Percentiles rank a stretch among this genome's conserved stretches.
phyloP scores from a whole-genome alignment of 2,888 invertebrate genomes.

The Drosophila rubida region DNA sequence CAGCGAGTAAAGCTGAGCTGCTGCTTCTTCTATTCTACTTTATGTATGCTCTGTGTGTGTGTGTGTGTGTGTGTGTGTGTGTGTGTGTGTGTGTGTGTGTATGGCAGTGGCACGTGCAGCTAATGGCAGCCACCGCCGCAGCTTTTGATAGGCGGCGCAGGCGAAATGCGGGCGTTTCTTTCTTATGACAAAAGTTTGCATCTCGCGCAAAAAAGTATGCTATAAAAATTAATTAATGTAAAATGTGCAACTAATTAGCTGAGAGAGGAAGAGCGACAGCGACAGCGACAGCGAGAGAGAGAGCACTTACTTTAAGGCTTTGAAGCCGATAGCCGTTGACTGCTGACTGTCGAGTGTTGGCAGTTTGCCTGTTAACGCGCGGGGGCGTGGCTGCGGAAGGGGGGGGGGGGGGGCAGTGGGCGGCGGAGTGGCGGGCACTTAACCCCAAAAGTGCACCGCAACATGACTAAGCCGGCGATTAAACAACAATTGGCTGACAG shows the following conservation, averaged over 20 bases:
- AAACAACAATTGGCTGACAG: slow-evolving; percentile 81
- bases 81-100: background rate
- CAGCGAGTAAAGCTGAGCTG: slow-evolving; percentile 25
- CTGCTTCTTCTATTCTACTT: slow-evolving; percentile 6
- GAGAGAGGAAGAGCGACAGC: slow-evolving; percentile 17
- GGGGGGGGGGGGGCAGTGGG: too few relatives aligned
- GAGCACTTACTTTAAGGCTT: slow-evolving; percentile 6
- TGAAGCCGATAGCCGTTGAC: background rate
- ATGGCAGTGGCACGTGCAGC: slow-evolving; percentile 67
- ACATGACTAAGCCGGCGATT: slow-evolving; percentile 76
- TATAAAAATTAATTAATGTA: slow-evolving; percentile 79
- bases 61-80: background rate
- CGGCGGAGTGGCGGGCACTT: slow-evolving; percentile 51
- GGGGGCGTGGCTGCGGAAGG: background rate
- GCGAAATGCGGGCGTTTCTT: slow-evolving; percentile 60
- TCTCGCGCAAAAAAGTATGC: slow-evolving; percentile 56
- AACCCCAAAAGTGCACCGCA: slow-evolving; percentile 67
- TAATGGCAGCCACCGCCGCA: slow-evolving; percentile 56
- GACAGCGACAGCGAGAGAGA: background rate
- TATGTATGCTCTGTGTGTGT: background rate
- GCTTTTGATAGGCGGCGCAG: slow-evolving; percentile 21
- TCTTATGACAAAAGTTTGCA: slow-evolving; percentile 78
- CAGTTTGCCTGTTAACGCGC: background rate
- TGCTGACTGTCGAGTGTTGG: background rate
- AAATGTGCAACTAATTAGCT: slow-evolving; percentile 80